A percentile compares a stretch with the other conserved stretches of the same genome.
These are phyloP conservation scores for Osedax fenrisi DNA, from an alignment of 2,888 invertebrate species.

Conservation along the genomic window DNA sequence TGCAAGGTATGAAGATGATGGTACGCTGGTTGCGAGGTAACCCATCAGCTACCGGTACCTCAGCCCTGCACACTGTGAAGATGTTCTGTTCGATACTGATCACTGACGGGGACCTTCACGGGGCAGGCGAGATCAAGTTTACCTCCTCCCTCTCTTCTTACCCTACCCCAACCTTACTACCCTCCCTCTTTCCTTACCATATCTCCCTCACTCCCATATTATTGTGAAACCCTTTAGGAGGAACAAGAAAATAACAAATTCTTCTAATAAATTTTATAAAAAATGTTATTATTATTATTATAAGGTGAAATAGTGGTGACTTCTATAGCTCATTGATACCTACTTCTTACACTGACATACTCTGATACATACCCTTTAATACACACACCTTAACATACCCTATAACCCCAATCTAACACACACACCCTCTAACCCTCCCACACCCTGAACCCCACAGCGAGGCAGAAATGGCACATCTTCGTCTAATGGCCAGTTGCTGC, in stretches of 20 bases:
- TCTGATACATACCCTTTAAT: too few relatives aligned
- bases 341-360: too few relatives aligned
- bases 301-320: too few relatives aligned
- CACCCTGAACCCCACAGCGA: conserved; percentile 39
- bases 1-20: conserved; percentile 85
- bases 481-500: conserved; percentile 81
- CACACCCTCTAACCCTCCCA: not conserved
- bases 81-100: conserved; percentile 85
- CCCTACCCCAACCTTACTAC: too few relatives aligned
- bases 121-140: conserved; percentile 53
- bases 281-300: too few relatives aligned
- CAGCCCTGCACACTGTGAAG: conserved; percentile 62
- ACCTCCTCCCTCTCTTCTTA: conserved; percentile 31
- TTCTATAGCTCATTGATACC: too few relatives aligned
- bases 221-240: too few relatives aligned
- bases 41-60: conserved; percentile 53
- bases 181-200: too few relatives aligned
- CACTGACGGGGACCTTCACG: conserved; percentile 74
- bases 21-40: conserved; percentile 85
- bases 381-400: not conserved
- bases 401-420: not conserved
- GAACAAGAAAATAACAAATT: too few relatives aligned
- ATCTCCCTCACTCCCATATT: too few relatives aligned
- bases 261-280: too few relatives aligned
- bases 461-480: conserved; percentile 76